Evolutionary conservation across 53 echinoderm and acorn worm species (phyloP), one percentile per base, ranked within the genome.

Genomic region (Astropecten irregularis): DNA sequence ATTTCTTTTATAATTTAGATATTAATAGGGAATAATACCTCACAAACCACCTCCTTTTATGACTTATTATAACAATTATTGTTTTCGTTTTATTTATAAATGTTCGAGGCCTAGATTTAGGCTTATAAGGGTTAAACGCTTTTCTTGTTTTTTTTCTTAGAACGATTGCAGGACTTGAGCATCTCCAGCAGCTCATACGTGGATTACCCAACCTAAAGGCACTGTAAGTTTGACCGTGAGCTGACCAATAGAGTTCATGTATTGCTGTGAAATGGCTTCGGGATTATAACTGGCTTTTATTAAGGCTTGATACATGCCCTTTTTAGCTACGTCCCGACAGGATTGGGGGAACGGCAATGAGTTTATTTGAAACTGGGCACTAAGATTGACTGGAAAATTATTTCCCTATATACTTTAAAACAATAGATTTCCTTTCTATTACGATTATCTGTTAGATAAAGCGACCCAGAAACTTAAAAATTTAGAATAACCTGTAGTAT

Each of bases 131-230:
- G n/a, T n/a, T n/a, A n/a, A n/a, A n/a, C n/a, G n/a, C n/a, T n/a
- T n/a, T n/a, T n/a, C n/a, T n/a, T n/a, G n/a, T n/a, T n/a, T n/a
- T n/a, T n/a, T n/a, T n/a, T n/a, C n/a, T 1, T 35, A 79, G 79
- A 32, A 79, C 79, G 10, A 62, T 62, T 16, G 32, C 35, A n/a
- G 48, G 62, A 79, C 79, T 79, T 29, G 42, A 62, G 18, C 7
- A 11, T 13, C 62, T 79, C 1, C 79, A 79, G 46, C 38, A 60
- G 47, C 59, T 61, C 18, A 28, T 33, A 19, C 25, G 18, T 44
- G 79, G 61, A 19, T 62, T 79, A 19, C 40, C 60, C 60, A 46
- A 36, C n/a, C 79, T 79, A 26, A 62, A 79, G 61, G 61, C 79
- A 42, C n/a, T 79, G 79, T 79, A 44, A 79, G 79, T 79, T 57